Conservation (phyloP, 1,140 invertebrate genomes). For the Antheraea pernyi region DNA sequence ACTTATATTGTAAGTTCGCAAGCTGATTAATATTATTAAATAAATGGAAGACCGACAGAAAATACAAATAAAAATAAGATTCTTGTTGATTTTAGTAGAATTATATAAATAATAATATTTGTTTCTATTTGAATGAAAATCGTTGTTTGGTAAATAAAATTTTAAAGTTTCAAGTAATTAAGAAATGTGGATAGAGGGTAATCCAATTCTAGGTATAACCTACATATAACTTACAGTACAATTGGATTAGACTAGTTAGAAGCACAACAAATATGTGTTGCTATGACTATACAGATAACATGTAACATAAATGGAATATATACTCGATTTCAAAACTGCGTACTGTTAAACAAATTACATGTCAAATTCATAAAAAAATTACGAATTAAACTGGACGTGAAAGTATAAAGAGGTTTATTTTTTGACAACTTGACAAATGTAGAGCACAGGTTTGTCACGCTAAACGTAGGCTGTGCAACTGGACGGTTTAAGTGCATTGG, state of each 20-base stretch:
- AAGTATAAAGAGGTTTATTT: neutral
- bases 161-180: neutral
- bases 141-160: neutral
- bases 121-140: too few species aligned
- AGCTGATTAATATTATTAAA: too few species aligned
- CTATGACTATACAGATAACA: neutral
- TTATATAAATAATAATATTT: too few species aligned
- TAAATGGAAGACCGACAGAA: too few species aligned
- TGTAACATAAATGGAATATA: neutral
- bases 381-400: neutral
- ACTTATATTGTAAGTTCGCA: too few species aligned
- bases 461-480: constrained; percentile 46
- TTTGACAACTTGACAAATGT: neutral
- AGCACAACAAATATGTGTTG: neutral
- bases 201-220: constrained; percentile 2
- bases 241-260: neutral
- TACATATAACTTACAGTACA: neutral
- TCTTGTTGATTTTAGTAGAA: too few species aligned
- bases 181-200: neutral
- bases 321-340: too few species aligned
- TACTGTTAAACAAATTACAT: neutral
- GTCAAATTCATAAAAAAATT: neutral
- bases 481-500: constrained; percentile 61
- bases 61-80: too few species aligned
- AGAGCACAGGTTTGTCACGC: constrained; percentile 30